Evolutionary conservation across 2,888 invertebrate genomes (phyloP).

Genomic region (Elysia crispata): DNA sequence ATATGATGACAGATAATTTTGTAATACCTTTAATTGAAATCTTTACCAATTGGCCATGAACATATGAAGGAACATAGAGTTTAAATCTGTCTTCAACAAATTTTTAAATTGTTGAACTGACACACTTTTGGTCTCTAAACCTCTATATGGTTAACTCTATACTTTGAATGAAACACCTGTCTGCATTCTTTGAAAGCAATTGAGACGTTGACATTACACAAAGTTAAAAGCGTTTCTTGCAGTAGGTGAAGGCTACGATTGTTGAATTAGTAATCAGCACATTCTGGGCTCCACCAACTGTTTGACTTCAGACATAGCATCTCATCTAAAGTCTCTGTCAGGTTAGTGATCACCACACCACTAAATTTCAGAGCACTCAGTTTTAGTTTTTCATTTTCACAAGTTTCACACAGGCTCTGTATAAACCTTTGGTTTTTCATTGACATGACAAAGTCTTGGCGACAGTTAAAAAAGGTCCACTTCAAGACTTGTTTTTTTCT

Average conservation of each 20-base stretch:
- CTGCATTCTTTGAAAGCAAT: not conserved
- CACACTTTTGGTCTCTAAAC: not conserved
- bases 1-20: not conserved
- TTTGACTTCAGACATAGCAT: no score
- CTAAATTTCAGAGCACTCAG: no score
- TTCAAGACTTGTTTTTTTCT: no score
- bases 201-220: not conserved
- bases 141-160: not conserved
- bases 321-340: no score
- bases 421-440: no score
- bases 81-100: not conserved
- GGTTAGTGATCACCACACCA: no score
- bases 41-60: constrained; percentile 7
- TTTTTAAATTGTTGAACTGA: not conserved
- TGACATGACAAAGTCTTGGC: no score
- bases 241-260: not conserved
- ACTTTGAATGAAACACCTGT: not conserved
- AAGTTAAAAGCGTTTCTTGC: not conserved
- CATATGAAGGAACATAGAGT: not conserved
- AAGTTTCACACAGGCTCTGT: no score
- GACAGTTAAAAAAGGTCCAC: no score
- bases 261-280: not conserved
- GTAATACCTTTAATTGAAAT: not conserved
- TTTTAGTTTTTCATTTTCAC: no score
- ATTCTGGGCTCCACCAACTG: not conserved